Conservation (phyloP, 2,113 vertebrate species). For the Todiramphus saurophagus region DNA sequence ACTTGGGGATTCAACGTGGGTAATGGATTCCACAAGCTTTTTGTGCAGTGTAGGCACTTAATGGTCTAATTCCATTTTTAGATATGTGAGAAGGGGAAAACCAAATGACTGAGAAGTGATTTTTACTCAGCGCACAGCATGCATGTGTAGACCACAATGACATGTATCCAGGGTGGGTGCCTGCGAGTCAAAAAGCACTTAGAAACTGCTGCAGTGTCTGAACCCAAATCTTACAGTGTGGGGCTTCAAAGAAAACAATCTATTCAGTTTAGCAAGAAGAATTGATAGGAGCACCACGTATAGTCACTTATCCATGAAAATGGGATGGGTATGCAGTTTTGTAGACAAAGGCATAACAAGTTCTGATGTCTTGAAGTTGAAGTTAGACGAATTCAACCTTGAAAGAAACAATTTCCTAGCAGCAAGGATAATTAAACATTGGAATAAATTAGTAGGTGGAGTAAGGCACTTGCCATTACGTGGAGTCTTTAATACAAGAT, state of each 20-base stretch:
- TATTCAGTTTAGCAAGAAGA: background rate
- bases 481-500: background rate
- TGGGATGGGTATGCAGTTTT: background rate
- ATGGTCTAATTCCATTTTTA: background rate
- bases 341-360: conserved; percentile 8
- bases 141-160: background rate
- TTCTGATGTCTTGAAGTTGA: background rate
- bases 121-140: background rate
- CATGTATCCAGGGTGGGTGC: background rate
- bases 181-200: background rate
- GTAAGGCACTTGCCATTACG: background rate
- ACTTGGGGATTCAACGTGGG: background rate
- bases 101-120: background rate
- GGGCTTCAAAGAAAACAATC: conserved; percentile 8
- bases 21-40: background rate
- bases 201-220: background rate
- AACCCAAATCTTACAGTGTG: background rate
- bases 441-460: conserved; percentile 36
- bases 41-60: background rate
- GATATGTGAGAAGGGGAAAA: background rate
- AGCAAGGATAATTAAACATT: conserved; percentile 53
- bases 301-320: conserved; percentile 45
- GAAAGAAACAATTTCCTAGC: conserved; percentile 43
- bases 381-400: conserved; percentile 32
- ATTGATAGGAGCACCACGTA: background rate